Base-by-base conservation (phyloP, 1,140 invertebrate species). In the Oedothorax gibbosus region DNA sequence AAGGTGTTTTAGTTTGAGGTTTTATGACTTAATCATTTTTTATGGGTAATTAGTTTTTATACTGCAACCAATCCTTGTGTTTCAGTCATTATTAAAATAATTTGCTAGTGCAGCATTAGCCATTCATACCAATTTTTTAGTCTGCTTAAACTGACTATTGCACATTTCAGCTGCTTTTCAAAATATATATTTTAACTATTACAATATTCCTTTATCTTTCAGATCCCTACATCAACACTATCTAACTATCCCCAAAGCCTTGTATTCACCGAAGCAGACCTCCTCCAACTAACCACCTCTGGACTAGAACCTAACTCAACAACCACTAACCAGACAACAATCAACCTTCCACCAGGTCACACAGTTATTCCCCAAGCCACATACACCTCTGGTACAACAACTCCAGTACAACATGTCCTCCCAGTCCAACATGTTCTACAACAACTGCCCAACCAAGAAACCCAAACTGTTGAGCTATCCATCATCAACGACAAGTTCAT, bases 401-500 rank as follows among this genome's bases (percentile, higher is more conserved):
- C 60, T 69, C 64, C 64, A 18, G 21, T 15, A 12, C 57, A 62
- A 62, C 72, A 75, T 35, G 54, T 56, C 18, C n/a, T 57, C 35
- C 56, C 56, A 12, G 60, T 84, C 0, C 83, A 85, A 15, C 83
- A 85, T 62, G 66, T 85, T 3, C 56, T 85, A 6, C 83, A 77
- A 5, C 83, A 76, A 20, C 35, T 78, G 4, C 49, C 82, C 51
- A 77, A 18, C 51, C 72, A 68, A 73, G 71, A 73, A 6, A 15
- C 81, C 5, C 64, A 85, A 53, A 72, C 83, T 20, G 73, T 78
- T 53, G 73, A 85, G 64, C 65, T 85, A 8, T 78, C 83, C 15
- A 85, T 85, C 10, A 68, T 85, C 56, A 85, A 85, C 60, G 75
- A 85, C 66, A 85, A 78, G 62, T 78, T 78, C 10, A 50, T 85